Conservation (phyloP, 2,888 invertebrate genomes). For the Mimas tiliae region DNA sequence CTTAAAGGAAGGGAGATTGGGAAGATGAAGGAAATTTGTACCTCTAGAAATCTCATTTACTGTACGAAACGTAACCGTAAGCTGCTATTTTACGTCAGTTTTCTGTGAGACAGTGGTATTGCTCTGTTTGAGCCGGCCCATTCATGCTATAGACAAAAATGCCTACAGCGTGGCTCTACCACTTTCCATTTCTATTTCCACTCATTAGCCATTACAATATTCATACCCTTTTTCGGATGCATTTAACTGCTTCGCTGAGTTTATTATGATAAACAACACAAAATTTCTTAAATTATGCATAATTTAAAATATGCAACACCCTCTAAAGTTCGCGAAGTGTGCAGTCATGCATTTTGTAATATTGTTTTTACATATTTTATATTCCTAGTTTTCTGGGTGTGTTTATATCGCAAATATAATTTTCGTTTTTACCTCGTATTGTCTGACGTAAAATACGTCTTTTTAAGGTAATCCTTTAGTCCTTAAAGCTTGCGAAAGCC, state of each 20-base stretch:
- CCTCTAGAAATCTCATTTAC: no score
- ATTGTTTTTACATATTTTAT: background rate
- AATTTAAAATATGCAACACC: constrained; percentile 11
- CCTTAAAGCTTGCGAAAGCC: no score
- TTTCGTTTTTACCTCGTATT: background rate
- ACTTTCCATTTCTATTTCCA: no score
- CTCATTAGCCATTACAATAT: background rate
- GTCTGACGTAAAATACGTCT: background rate
- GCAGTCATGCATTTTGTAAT: constrained; percentile 1
- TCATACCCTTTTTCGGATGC: background rate
- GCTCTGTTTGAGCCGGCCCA: no score
- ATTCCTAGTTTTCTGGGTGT: constrained; percentile 7
- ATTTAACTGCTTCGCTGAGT: background rate
- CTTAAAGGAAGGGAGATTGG: no score
- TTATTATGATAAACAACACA: constrained; percentile 1
- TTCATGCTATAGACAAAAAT: no score
- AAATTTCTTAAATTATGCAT: background rate
- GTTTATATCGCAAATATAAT: background rate
- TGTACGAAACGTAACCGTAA: no score
- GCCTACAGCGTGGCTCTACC: no score
- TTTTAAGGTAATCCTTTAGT: background rate
- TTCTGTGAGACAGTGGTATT: no score
- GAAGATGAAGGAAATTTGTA: no score
- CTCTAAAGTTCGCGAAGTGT: background rate
- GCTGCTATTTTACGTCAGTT: no score